These are phyloP conservation scores for Phlogophora meticulosa DNA, from an alignment of 2,888 invertebrate genomes.

Conservation along the genomic window DNA sequence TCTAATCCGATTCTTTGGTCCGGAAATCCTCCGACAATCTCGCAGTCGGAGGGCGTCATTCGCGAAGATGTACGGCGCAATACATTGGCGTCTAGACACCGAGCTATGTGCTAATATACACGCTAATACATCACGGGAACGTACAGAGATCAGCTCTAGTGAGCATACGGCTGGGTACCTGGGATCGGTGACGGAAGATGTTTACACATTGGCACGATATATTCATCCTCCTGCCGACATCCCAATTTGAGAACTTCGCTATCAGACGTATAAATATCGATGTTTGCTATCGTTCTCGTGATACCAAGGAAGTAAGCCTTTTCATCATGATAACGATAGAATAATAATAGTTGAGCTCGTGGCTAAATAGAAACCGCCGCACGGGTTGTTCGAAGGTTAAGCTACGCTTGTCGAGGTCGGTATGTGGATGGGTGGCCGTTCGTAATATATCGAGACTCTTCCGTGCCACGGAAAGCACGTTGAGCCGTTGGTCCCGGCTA, in stretches of 20 bases:
- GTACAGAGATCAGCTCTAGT: constrained; percentile 2
- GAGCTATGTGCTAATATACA: constrained; percentile 52
- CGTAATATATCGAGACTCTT: no score
- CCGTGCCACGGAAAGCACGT: no score
- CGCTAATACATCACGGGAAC: constrained; percentile 34
- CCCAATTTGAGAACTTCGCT: not conserved
- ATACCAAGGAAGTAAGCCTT: no score
- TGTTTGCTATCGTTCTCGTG: not conserved
- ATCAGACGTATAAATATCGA: not conserved
- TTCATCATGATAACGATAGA: no score
- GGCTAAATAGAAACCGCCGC: no score
- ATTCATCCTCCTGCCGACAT: no score
- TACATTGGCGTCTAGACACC: constrained; percentile 54
- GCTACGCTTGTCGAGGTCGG: no score
- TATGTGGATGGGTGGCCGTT: no score
- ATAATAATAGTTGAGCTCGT: no score
- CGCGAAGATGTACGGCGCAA: constrained; percentile 38
- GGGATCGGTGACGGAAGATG: not conserved
- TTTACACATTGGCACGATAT: not conserved
- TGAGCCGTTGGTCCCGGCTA: no score
- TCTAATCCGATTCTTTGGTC: constrained; percentile 32
- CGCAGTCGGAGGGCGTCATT: constrained; percentile 4
- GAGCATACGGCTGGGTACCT: not conserved
- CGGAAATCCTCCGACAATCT: constrained; percentile 8
- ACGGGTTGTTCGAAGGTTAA: no score